Evolutionary conservation across 2,113 vertebrate species (phyloP).

Genomic region (Pithys albifrons): DNA sequence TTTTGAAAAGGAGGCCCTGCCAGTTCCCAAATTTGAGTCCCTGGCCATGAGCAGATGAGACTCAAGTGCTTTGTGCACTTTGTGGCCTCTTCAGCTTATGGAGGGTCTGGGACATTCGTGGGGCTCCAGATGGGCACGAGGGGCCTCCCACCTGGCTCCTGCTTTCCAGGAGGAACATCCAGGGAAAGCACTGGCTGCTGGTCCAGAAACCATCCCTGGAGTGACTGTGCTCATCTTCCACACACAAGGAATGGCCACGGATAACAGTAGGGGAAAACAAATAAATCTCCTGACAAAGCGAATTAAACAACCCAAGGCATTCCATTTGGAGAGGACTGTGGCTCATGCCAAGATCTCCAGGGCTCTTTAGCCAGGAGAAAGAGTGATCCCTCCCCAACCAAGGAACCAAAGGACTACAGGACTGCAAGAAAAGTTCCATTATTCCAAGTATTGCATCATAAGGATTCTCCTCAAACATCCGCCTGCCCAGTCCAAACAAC

Average conservation of each 20-base stretch:
- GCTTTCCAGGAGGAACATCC: background rate
- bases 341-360: background rate
- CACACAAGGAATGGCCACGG: rapidly evolving
- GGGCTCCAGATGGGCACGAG: background rate
- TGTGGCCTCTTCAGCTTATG: background rate
- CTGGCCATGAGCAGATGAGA: background rate
- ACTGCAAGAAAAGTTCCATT: background rate
- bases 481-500: background rate
- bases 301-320: background rate
- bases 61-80: background rate
- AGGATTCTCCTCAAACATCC: background rate
- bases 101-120: background rate
- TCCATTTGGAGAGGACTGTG: background rate
- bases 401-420: background rate
- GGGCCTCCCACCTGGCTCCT: background rate
- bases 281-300: rapidly evolving
- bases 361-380: background rate
- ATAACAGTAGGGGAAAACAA: rapidly evolving
- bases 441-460: background rate
- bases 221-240: background rate
- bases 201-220: background rate
- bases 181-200: background rate
- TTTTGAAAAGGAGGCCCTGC: background rate
- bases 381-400: background rate
- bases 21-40: background rate